These are phyloP conservation scores for Orchestes rusci DNA, from an alignment of 2,888 invertebrate species.

Conservation along the genomic window DNA sequence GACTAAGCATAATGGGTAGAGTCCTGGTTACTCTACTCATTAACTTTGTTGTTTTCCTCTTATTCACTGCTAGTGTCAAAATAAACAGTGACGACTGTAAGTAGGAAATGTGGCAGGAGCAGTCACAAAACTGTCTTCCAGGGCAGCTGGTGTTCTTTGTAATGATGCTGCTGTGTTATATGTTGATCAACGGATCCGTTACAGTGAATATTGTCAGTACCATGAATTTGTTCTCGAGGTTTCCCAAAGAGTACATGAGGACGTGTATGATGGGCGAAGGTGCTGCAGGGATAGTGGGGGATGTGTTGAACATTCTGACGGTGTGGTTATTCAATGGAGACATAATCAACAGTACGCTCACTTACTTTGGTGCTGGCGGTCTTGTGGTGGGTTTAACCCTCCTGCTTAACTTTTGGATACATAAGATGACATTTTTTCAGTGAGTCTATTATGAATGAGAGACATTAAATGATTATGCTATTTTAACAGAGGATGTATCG, in stretches of 20 bases:
- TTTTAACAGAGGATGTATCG: neutral
- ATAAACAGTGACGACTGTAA: constrained; percentile 26
- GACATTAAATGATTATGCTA: neutral
- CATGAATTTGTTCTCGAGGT: constrained; percentile 20
- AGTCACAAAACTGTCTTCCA: too few relatives aligned
- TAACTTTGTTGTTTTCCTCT: constrained; percentile 19
- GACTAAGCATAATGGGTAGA: constrained; percentile 20
- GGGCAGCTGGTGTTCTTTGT: too few relatives aligned
- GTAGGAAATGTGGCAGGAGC: too few relatives aligned
- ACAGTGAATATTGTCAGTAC: constrained; percentile 22
- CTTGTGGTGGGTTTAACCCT: constrained; percentile 4
- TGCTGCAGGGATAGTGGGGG: constrained; percentile 20
- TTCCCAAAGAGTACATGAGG: constrained; percentile 24
- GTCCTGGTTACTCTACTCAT: constrained; percentile 20
- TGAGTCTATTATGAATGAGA: neutral
- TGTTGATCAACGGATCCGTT: too few relatives aligned
- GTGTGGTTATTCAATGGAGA: constrained; percentile 21
- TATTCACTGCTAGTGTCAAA: constrained; percentile 23
- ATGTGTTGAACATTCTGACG: constrained; percentile 20
- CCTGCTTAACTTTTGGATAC: neutral
- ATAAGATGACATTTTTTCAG: constrained; percentile 9
- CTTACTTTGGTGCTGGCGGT: constrained; percentile 8
- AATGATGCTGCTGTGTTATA: too few relatives aligned
- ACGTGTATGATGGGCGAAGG: constrained; percentile 24
- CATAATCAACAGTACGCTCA: constrained; percentile 11